Percentiles rank a stretch among this genome's conserved stretches.
These are phyloP conservation scores for Micrasema longulum DNA, from an alignment of 1,140 invertebrate species.

Conservation along the genomic window DNA sequence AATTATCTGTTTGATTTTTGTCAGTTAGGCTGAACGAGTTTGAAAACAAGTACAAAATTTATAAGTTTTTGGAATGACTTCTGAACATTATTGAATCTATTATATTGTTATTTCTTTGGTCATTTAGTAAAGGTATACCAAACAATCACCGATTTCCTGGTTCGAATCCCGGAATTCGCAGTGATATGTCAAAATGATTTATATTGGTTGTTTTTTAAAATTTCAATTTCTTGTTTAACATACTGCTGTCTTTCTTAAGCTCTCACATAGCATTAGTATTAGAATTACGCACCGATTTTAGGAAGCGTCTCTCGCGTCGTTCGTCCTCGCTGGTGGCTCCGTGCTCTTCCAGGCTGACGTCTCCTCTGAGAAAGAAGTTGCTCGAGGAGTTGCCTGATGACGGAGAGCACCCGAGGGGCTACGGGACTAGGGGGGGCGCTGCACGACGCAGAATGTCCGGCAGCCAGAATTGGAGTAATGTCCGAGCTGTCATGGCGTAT, in stretches of 20 bases:
- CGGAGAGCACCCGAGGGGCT: constrained; percentile 62
- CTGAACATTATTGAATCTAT: too few relatives aligned
- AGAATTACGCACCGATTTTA: constrained; percentile 13
- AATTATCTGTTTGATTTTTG: too few relatives aligned
- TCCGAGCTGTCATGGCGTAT: constrained; percentile 86
- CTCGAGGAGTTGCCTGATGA: constrained; percentile 59
- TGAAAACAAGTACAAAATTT: too few relatives aligned
- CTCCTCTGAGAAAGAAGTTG: constrained; percentile 32
- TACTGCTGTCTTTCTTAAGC: constrained; percentile 17
- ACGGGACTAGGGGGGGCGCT: constrained; percentile 61
- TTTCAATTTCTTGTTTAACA: too few relatives aligned
- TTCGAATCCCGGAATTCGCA: too few relatives aligned
- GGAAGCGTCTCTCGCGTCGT: constrained; percentile 9
- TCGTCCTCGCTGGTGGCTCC: not conserved
- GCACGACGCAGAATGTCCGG: constrained; percentile 72
- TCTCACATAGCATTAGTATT: not conserved
- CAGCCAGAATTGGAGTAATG: constrained; percentile 85
- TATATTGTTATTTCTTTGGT: too few relatives aligned
- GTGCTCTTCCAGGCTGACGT: constrained; percentile 12
- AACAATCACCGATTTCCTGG: too few relatives aligned
- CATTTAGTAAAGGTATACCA: too few relatives aligned
- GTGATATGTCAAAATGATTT: too few relatives aligned
- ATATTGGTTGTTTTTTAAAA: too few relatives aligned
- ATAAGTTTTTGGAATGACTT: too few relatives aligned
- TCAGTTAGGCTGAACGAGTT: too few relatives aligned